Percentiles rank a stretch among this genome's conserved stretches.
phyloP scores from a whole-genome alignment of 1,140 invertebrate species.

The Drosophila jambulina region DNA sequence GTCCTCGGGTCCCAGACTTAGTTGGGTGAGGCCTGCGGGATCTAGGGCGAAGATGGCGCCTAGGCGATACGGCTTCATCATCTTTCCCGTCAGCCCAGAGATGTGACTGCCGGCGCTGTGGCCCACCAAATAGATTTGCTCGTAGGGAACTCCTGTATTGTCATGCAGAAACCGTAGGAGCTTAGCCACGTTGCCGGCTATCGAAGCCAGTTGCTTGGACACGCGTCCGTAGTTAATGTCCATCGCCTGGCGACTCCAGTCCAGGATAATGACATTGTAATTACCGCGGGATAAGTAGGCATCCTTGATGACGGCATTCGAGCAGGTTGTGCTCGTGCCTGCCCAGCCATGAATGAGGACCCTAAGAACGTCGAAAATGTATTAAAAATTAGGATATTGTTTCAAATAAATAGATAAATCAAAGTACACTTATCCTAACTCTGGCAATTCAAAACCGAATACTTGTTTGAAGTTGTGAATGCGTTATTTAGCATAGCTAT shows the following conservation, averaged over 20 bases:
- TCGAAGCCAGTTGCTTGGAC: conserved; percentile 63
- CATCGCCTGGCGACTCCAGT: conserved; percentile 86
- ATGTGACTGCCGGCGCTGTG: conserved; percentile 86
- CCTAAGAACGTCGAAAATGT: conserved; percentile 22
- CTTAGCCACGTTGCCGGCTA: conserved; percentile 67
- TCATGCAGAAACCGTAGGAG: conserved; percentile 83
- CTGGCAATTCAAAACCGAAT: too few relatives aligned
- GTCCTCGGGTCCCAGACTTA: conserved; percentile 54
- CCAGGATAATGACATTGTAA: conserved; percentile 87
- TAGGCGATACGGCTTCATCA: conserved; percentile 62
- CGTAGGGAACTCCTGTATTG: conserved; percentile 74
- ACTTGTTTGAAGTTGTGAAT: too few relatives aligned
- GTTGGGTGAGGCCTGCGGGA: conserved; percentile 86
- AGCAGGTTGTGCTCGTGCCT: conserved; percentile 63
- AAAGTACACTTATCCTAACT: not conserved
- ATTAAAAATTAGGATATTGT: not conserved
- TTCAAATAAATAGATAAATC: not conserved
- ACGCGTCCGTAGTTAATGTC: conserved; percentile 75
- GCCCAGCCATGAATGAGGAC: conserved; percentile 77
- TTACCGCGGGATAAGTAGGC: conserved; percentile 81
- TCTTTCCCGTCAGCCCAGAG: conserved; percentile 85
- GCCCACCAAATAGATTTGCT: conserved; percentile 85
- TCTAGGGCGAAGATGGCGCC: conserved; percentile 86
- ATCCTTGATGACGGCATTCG: conserved; percentile 81
- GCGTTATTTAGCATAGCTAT: too few relatives aligned